A percentile compares a stretch with the other conserved stretches of the same genome.
phyloP scores from a whole-genome alignment of 1,140 invertebrate species.

The Drosophila bocki region DNA sequence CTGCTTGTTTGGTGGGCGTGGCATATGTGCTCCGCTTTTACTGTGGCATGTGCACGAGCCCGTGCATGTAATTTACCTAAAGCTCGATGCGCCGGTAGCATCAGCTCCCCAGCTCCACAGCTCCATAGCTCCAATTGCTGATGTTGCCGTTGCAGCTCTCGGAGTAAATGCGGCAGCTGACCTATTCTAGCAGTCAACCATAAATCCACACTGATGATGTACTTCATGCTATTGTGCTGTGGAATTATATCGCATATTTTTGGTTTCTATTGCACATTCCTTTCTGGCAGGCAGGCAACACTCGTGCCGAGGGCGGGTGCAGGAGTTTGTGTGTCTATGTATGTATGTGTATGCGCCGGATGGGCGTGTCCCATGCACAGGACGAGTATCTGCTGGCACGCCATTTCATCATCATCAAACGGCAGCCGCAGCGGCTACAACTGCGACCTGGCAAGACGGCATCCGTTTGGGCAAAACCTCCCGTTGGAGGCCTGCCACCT shows the following conservation, averaged over 20 bases:
- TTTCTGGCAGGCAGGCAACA: constrained; percentile 70
- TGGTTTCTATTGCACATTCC: constrained; percentile 83
- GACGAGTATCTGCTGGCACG: constrained; percentile 64
- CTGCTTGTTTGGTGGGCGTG: constrained; percentile 26
- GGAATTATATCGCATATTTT: constrained; percentile 84
- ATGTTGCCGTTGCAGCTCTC: constrained; percentile 32
- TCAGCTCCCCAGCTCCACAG: constrained; percentile 6
- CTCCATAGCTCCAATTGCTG: constrained; percentile 50
- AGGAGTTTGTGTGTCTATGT: constrained; percentile 2
- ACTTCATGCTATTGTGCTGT: constrained; percentile 83
- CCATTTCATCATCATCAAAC: constrained; percentile 82
- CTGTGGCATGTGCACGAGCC: constrained; percentile 60
- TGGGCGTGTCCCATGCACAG: constrained; percentile 40
- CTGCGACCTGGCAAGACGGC: constrained; percentile 44
- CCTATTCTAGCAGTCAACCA: constrained; percentile 82
- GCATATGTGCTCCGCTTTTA: constrained; percentile 43
- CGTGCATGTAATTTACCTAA: constrained; percentile 79
- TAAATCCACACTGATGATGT: constrained; percentile 83
- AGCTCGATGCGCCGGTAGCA: constrained; percentile 63
- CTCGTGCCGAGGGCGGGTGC: constrained; percentile 6
- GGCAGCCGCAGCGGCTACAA: constrained; percentile 45
- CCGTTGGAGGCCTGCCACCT: constrained; percentile 5
- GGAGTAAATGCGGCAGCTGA: constrained; percentile 80
- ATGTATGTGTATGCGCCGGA: constrained; percentile 3
- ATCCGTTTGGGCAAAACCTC: constrained; percentile 27